Evolutionary conservation across 2,797 vertebrate species (phyloP).

Genomic region (Pseudochirops cupreus): DNA sequence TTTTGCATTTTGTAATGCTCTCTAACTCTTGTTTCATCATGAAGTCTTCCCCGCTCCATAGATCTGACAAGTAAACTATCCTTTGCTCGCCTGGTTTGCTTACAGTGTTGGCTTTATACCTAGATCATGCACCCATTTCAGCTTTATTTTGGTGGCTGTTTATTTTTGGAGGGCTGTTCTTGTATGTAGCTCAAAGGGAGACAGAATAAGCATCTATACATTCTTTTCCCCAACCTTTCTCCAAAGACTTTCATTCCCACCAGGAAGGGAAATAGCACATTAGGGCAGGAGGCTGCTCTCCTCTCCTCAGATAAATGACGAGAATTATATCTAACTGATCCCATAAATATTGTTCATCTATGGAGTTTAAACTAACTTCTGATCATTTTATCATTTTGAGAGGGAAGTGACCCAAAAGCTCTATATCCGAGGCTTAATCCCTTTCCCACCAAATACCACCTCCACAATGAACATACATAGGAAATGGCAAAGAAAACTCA

Average conservation of each 20-base stretch:
- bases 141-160: too few species aligned
- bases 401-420: neutral
- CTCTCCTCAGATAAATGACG: neutral
- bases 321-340: neutral
- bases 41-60: too few species aligned
- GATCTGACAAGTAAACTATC: too few species aligned
- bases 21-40: too few species aligned
- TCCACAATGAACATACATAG: neutral
- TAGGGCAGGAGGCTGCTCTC: too few species aligned
- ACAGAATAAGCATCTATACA: neutral
- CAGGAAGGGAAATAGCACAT: neutral
- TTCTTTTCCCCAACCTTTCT: neutral
- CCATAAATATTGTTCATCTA: neutral
- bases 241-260: neutral
- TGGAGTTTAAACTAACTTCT: neutral
- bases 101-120: too few species aligned
- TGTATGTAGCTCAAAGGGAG: neutral
- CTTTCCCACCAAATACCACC: neutral
- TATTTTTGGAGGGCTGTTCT: too few species aligned
- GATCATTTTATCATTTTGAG: neutral
- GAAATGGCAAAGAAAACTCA: neutral
- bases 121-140: too few species aligned
- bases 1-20: too few species aligned
- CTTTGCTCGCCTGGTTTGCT: too few species aligned
- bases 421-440: neutral